A percentile compares a stretch with the other conserved stretches of the same genome.
These are phyloP conservation scores for Acrocyrtus sp. DNA, from an alignment of 2,888 invertebrate genomes.

Conservation along the genomic window DNA sequence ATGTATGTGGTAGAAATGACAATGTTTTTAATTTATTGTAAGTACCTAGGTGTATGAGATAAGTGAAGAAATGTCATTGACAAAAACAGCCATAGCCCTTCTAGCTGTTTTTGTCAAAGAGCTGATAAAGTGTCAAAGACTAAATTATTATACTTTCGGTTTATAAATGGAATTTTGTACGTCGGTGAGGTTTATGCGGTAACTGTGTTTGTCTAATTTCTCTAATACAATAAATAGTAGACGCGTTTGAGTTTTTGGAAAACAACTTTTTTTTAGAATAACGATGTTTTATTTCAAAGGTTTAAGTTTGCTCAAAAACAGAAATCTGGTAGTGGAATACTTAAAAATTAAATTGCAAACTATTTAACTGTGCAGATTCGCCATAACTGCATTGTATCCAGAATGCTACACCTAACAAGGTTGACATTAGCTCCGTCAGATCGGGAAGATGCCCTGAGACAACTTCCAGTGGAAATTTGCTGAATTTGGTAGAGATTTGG, in stretches of 20 bases:
- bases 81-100: no score
- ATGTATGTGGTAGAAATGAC: no score
- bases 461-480: conserved; percentile 44
- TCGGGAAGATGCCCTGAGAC: conserved; percentile 23
- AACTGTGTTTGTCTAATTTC: not conserved
- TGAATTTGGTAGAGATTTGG: conserved; percentile 40
- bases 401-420: conserved; percentile 18
- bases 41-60: no score
- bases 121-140: no score
- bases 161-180: no score
- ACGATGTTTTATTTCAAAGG: not conserved
- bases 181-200: not conserved
- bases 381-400: conserved; percentile 48
- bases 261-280: not conserved
- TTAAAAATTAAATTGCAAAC: not conserved
- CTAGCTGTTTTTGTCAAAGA: no score
- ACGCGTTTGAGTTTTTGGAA: no score
- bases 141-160: no score
- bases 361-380: conserved; percentile 48
- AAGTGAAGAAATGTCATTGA: no score
- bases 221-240: no score
- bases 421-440: conserved; percentile 17
- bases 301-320: not conserved
- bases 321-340: not conserved
- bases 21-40: no score